These are phyloP conservation scores for Equus przewalskii DNA, from an alignment of 2,113 vertebrate species.

Conservation along the genomic window DNA sequence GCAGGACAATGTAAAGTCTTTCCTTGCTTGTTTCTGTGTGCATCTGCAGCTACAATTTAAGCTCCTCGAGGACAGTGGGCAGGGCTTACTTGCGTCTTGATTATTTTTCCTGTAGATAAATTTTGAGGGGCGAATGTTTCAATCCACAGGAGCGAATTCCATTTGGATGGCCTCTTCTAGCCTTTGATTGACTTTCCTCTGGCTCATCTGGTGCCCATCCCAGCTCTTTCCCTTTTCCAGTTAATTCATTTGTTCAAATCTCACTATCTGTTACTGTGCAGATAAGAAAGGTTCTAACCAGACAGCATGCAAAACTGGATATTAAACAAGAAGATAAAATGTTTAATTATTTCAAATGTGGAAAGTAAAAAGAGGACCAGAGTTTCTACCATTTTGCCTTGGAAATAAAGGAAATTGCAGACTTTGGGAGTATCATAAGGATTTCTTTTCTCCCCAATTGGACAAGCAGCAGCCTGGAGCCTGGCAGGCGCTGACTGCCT, in stretches of 20 bases:
- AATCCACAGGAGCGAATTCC: background rate
- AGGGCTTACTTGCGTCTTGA: background rate
- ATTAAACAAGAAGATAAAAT: slow-evolving; percentile 23
- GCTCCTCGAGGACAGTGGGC: background rate
- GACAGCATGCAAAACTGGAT: background rate
- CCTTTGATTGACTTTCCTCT: background rate
- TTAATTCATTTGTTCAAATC: background rate
- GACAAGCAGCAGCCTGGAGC: slow-evolving; percentile 48
- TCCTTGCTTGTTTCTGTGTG: background rate
- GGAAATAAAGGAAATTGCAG: background rate
- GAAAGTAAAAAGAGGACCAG: background rate
- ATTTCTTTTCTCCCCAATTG: background rate
- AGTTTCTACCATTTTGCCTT: background rate
- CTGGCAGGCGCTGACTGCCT: background rate
- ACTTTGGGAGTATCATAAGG: background rate
- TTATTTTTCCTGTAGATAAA: background rate
- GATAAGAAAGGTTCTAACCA: background rate
- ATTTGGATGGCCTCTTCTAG: background rate
- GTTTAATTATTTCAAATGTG: background rate
- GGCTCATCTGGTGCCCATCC: background rate
- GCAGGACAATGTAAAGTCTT: background rate
- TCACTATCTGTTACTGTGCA: background rate
- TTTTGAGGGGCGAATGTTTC: background rate
- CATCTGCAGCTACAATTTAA: background rate
- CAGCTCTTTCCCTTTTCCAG: background rate